A percentile compares a stretch with the other conserved stretches of the same genome.
Evolutionary conservation across 2,888 invertebrate species (phyloP).

Genomic region (Tolmerus cingulatus): DNA sequence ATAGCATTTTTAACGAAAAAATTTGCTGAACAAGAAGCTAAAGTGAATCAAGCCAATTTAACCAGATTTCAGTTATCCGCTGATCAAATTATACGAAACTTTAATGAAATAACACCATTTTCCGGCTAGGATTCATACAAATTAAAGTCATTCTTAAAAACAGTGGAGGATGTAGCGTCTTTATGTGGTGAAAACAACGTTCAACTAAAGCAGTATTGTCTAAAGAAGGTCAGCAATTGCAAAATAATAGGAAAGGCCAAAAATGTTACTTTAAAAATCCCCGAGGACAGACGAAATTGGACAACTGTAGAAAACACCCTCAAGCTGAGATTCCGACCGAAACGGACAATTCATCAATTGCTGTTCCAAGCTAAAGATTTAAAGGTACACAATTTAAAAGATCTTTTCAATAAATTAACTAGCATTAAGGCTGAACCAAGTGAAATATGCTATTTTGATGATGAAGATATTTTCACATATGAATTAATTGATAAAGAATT

Average conservation of each 20-base stretch:
- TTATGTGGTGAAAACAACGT: conserved; percentile 4
- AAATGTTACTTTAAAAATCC: conserved; percentile 31
- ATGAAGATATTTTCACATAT: no score
- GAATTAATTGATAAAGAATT: no score
- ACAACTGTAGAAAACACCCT: no score
- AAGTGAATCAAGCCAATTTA: neutral
- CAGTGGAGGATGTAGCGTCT: neutral
- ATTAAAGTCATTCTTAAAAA: no score
- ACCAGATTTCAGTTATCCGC: conserved; percentile 7
- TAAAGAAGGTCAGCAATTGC: conserved; percentile 24
- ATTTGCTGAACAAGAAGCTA: neutral
- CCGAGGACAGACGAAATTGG: conserved; percentile 24
- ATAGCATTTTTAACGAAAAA: no score
- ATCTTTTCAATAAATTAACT: conserved; percentile 31
- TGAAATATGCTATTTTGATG: neutral
- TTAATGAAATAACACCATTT: conserved; percentile 16
- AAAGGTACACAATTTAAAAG: conserved; percentile 27
- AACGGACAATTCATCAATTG: no score
- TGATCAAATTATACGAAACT: conserved; percentile 29
- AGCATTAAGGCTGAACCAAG: conserved; percentile 22
- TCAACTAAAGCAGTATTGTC: conserved; percentile 16
- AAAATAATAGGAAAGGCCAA: conserved; percentile 42
- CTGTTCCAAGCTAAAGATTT: no score
- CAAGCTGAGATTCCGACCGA: no score
- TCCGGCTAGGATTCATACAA: conserved; percentile 13